A percentile compares a stretch with the other conserved stretches of the same genome.
Evolutionary conservation across 1,140 invertebrate species (phyloP).

Genomic region (Drosophila cardini): DNA sequence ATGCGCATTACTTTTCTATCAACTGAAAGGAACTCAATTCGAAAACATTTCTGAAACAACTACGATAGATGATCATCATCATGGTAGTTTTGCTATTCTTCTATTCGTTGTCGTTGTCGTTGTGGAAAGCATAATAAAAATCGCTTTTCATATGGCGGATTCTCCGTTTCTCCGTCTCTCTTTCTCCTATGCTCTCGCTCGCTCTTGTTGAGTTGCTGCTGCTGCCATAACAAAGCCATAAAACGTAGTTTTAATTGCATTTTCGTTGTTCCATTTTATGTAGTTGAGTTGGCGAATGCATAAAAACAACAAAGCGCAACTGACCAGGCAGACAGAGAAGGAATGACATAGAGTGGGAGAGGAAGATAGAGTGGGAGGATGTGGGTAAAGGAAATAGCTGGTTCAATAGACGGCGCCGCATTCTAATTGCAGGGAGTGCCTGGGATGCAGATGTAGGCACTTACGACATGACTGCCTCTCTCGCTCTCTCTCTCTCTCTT

Average conservation of each 20-base stretch:
- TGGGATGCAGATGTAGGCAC: slow-evolving; percentile 58
- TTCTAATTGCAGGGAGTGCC: slow-evolving; percentile 70
- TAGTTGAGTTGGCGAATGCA: slow-evolving; percentile 75
- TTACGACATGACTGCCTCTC: slow-evolving; percentile 64
- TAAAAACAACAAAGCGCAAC: slow-evolving; percentile 71
- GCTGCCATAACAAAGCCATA: slow-evolving; percentile 84
- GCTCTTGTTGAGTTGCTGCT: slow-evolving; percentile 18
- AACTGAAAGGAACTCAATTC: slow-evolving; percentile 65
- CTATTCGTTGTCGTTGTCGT: slow-evolving; percentile 14
- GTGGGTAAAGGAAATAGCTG: slow-evolving; percentile 28
- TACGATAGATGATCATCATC: slow-evolving; percentile 47
- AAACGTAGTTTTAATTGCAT: slow-evolving; percentile 84
- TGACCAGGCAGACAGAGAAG: slow-evolving; percentile 55
- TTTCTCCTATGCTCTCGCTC: background rate
- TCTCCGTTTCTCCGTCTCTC: slow-evolving; percentile 9
- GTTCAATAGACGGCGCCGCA: slow-evolving; percentile 74
- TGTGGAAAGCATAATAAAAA: slow-evolving; percentile 77
- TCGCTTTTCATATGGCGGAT: slow-evolving; percentile 67
- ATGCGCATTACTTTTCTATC: slow-evolving; percentile 78
- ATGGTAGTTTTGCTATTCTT: slow-evolving; percentile 13
- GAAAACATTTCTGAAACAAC: slow-evolving; percentile 65
- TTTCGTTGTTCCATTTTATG: slow-evolving; percentile 84
- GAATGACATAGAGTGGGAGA: slow-evolving; percentile 1
- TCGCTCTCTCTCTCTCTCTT: background rate
- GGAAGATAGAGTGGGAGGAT: background rate